Percentiles rank a stretch among this genome's conserved stretches.
Evolutionary conservation across 2,797 vertebrate species (phyloP).

Genomic region (Poecilia picta): DNA sequence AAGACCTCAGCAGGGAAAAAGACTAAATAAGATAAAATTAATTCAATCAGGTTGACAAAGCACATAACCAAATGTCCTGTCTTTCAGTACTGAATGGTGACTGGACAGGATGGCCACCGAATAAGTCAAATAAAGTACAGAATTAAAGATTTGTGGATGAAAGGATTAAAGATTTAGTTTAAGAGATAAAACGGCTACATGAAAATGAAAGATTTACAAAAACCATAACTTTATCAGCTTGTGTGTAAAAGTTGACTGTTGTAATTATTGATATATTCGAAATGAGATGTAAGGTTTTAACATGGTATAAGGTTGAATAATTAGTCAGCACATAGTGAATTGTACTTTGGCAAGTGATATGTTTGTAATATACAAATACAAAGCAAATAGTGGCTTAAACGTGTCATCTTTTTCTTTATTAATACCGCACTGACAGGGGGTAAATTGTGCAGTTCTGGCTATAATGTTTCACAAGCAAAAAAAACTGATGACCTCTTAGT

Average conservation of each 20-base stretch:
- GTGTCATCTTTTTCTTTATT: neutral
- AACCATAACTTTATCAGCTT: neutral
- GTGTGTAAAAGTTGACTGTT: neutral
- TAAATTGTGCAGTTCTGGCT: neutral
- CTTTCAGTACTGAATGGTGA: neutral
- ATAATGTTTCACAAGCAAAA: neutral
- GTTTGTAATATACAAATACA: neutral
- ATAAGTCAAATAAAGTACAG: neutral
- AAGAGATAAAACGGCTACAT: neutral
- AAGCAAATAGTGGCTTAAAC: neutral
- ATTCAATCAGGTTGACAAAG: neutral
- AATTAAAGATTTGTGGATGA: neutral
- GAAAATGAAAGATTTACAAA: neutral
- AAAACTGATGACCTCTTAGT: constrained; percentile 1
- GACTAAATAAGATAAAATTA: neutral
- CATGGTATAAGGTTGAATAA: neutral
- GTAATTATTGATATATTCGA: neutral
- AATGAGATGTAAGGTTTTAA: neutral
- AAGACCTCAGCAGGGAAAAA: neutral
- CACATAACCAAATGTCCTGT: neutral
- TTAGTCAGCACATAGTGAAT: neutral
- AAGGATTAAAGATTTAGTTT: neutral
- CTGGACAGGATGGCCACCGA: neutral
- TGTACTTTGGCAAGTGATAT: neutral
- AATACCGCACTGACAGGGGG: neutral